Evolutionary conservation across 2,888 invertebrate genomes (phyloP), one percentile per base, ranked within the genome.

Genomic region (Chironomus tentans): DNA sequence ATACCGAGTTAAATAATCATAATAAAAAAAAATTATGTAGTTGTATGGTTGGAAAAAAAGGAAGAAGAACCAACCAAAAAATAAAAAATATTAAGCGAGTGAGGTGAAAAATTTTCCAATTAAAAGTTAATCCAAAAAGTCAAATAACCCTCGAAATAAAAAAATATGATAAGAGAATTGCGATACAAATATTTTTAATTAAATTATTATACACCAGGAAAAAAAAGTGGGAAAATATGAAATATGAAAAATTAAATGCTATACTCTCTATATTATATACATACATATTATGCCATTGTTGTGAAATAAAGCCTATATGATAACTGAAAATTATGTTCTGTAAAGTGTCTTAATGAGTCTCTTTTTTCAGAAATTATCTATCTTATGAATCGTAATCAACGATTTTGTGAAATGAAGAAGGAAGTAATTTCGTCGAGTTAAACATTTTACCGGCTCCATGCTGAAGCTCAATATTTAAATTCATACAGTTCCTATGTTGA

Each of bases 91-190:
- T 24, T 4, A 28, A 28, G 5, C 1, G 5, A 56, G 15, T 18
- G 15, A 56, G 15, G 56, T 56, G 38, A 46, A 70, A 70, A 18
- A 15, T 47, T 47, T 38, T 68, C 47, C 70, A 70, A 68, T 68
- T 68, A 70, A 70, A 70, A 47, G 70, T 70, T 46, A 70, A 70
- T 70, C 70, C 70, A 47, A 38, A 38, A 38, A 38, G 38, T 38
- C 38, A 38, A 38, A 38, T 38, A 38, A 38, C 38, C 38, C 38
- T 38, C 38, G 38, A 38, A 38, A 38, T 38, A 7, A 18, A 50
- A 15, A 15, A 56, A 15, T 18, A 56, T 15, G 15, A 56, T 38
- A 56, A 18, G 56, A 18, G 56, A 56, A 56, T 56, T 56, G 56
- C 56, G 38, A 38, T 38, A 38, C 7, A 38, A 56, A 56, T 56